These are phyloP conservation scores for rabbit (Oryctolagus cuniculus) DNA, from an alignment of 2,113 vertebrate genomes.

Conservation along the genomic window mOryCun1.1 NC_091434.1:32808001-32808500, in stretches of 20 bases:
- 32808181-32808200: slow-evolving; percentile 72
- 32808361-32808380: not conserved
- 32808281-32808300: slow-evolving; percentile 12
- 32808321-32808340: not conserved
- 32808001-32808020: not conserved
- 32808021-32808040: slow-evolving; percentile 37
- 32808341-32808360: not conserved
- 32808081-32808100: not conserved
- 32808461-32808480: not conserved
- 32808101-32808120: slow-evolving; percentile 8
- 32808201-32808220: slow-evolving; percentile 65
- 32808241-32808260: slow-evolving; percentile 13
- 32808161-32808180: slow-evolving; percentile 3
- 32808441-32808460: not conserved
- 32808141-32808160: slow-evolving; percentile 49
- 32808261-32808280: slow-evolving; percentile 69
- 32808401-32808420: accelerated
- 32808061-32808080: not conserved
- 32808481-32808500: not conserved
- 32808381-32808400: not conserved
- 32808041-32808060: not conserved
- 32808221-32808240: slow-evolving; percentile 48
- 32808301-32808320: not conserved
- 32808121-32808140: not conserved
- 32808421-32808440: not conserved